phyloP scores from a whole-genome alignment of 2,113 vertebrate species.

The Aleadryas rufinucha region DNA sequence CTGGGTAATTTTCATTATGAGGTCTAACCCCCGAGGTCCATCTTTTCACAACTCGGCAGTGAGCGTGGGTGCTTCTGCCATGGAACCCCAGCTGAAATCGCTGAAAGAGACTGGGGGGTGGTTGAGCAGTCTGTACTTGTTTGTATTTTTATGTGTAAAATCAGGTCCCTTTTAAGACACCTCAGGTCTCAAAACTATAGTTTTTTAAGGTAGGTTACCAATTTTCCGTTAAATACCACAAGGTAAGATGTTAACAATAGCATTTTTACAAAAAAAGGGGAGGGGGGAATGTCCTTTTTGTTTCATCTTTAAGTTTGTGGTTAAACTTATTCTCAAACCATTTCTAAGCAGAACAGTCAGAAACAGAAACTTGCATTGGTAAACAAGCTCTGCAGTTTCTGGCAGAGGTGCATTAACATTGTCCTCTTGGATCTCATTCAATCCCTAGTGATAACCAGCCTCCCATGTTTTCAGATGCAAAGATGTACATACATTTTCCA shows the following conservation, averaged over 20 bases:
- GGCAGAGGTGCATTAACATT: not conserved
- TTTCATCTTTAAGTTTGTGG: not conserved
- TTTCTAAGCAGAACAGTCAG: not conserved
- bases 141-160: not conserved
- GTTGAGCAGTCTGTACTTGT: not conserved
- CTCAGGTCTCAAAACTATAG: not conserved
- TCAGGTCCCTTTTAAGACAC: not conserved
- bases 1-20: slow-evolving; percentile 5
- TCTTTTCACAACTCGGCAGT: not conserved
- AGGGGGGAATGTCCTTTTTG: not conserved
- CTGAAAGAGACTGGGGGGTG: not conserved
- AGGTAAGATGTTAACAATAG: not conserved
- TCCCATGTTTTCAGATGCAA: not conserved
- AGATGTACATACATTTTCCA: not conserved
- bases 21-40: not conserved
- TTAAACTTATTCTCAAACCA: not conserved
- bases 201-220: not conserved
- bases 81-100: not conserved
- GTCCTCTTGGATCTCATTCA: not conserved
- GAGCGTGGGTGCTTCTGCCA: not conserved
- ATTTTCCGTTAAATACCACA: not conserved
- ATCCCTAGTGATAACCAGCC: not conserved
- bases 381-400: not conserved
- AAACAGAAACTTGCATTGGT: not conserved
- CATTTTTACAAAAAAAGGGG: not conserved